Evolutionary conservation across 2,888 invertebrate species (phyloP).

Genomic region (Sussaba pulchella): DNA sequence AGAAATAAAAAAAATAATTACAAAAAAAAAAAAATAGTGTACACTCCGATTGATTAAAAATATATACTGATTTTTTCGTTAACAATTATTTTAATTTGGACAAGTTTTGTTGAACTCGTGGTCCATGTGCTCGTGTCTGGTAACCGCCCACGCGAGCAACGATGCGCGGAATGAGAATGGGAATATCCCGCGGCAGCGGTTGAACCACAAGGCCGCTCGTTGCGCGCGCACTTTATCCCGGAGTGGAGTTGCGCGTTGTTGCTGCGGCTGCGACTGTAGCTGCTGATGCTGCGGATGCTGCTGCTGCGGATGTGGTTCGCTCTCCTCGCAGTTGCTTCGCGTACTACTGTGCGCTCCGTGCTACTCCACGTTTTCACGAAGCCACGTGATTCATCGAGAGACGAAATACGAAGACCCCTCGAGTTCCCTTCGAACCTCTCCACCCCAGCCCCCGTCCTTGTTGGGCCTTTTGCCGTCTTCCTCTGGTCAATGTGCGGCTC

Average conservation of each 20-base stretch:
- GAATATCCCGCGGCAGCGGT: slow-evolving; percentile 58
- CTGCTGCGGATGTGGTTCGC: not conserved
- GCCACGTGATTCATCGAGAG: slow-evolving; percentile 44
- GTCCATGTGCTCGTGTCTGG: slow-evolving; percentile 17
- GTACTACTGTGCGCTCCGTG: slow-evolving; percentile 5
- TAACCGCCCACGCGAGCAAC: slow-evolving; percentile 66
- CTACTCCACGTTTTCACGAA: not conserved
- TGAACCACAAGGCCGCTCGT: slow-evolving; percentile 44
- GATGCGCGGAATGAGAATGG: slow-evolving; percentile 70
- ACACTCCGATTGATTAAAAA: too few relatives aligned
- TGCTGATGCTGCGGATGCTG: not conserved
- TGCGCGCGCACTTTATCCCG: slow-evolving; percentile 54
- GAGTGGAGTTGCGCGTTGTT: slow-evolving; percentile 5
- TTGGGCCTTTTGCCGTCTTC: too few relatives aligned
- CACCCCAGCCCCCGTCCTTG: too few relatives aligned
- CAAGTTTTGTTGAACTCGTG: slow-evolving; percentile 9
- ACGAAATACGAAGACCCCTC: slow-evolving; percentile 37
- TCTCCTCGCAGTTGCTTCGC: not conserved
- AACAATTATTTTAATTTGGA: not conserved
- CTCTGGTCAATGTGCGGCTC: slow-evolving; percentile 31
- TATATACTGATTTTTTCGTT: too few relatives aligned
- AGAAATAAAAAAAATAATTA: too few relatives aligned
- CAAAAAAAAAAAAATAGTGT: too few relatives aligned
- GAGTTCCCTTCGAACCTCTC: slow-evolving; percentile 30
- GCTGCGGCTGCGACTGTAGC: not conserved